Conservation (phyloP, 1,140 invertebrate species). For the Pachyrhynchus sulphureomaculatus region DNA sequence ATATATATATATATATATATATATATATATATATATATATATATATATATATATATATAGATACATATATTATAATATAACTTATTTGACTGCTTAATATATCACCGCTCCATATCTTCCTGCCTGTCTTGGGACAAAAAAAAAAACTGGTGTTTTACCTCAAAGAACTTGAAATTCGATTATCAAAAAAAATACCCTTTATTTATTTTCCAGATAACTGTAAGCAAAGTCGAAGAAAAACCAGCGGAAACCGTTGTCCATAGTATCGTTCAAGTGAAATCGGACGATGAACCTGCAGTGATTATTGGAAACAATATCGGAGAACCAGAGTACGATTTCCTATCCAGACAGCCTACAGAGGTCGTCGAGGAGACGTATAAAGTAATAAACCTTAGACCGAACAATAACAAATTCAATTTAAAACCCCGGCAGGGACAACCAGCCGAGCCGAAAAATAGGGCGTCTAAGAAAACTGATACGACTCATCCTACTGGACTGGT, state of each 20-base stretch:
- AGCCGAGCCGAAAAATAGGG: slow-evolving; percentile 51
- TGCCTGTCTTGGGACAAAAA: no score
- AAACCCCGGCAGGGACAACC: slow-evolving; percentile 58
- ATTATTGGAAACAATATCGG: slow-evolving; percentile 68
- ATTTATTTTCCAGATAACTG: slow-evolving; percentile 41
- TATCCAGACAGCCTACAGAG: slow-evolving; percentile 78
- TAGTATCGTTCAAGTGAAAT: slow-evolving; percentile 56
- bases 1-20: no score
- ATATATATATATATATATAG: no score
- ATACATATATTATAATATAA: no score
- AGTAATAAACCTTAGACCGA: slow-evolving; percentile 56
- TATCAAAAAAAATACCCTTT: slow-evolving; percentile 45
- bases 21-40: no score
- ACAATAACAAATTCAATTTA: slow-evolving; percentile 50
- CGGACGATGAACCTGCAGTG: slow-evolving; percentile 48
- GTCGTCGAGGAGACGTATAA: slow-evolving; percentile 54
- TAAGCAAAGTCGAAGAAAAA: slow-evolving; percentile 55
- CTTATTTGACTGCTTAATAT: no score
- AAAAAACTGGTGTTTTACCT: no score
- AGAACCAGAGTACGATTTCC: slow-evolving; percentile 79
- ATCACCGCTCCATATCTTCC: no score
- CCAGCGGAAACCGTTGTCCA: slow-evolving; percentile 45
- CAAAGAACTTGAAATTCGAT: no score
- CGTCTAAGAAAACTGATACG: slow-evolving; percentile 53
- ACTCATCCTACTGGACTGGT: slow-evolving; percentile 75